A percentile compares a stretch with the other conserved stretches of the same genome.
Conservation (phyloP, 1,140 invertebrate genomes). For the Eueides isabella region DNA sequence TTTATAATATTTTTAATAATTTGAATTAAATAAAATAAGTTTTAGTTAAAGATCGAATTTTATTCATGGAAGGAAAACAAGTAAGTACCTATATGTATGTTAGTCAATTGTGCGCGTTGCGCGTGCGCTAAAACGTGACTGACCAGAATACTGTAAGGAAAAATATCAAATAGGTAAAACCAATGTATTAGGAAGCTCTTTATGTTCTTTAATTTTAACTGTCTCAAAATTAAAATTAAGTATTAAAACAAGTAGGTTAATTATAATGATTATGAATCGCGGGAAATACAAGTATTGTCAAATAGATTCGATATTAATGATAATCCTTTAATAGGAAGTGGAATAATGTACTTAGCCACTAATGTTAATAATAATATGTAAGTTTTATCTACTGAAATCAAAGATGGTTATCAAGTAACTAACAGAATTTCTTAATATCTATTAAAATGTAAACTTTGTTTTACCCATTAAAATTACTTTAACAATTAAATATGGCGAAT, state of each 20-base stretch:
- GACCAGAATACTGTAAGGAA: slow-evolving; percentile 21
- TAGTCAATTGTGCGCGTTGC: neutral
- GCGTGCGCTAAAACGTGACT: slow-evolving; percentile 11
- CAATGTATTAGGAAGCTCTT: neutral
- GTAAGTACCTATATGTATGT: neutral
- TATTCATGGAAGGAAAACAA: neutral
- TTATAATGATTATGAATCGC: too few relatives aligned
- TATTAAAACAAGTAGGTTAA: too few relatives aligned
- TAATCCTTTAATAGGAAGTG: neutral
- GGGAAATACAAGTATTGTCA: too few relatives aligned
- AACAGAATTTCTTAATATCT: too few relatives aligned
- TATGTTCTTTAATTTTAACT: neutral
- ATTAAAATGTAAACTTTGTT: too few relatives aligned
- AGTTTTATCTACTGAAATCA: neutral
- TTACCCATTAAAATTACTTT: neutral
- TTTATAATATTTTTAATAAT: too few relatives aligned
- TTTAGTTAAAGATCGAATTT: neutral
- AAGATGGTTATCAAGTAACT: too few relatives aligned
- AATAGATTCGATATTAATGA: too few relatives aligned
- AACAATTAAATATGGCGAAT: neutral
- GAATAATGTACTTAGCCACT: neutral
- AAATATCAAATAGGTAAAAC: slow-evolving; percentile 1
- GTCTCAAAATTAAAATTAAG: too few relatives aligned
- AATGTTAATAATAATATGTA: neutral
- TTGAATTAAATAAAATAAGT: neutral